Percentiles rank a stretch among this genome's conserved stretches.
These are phyloP conservation scores for Therioaphis trifolii DNA, from an alignment of 2,888 invertebrate genomes.

Conservation along the genomic window DNA sequence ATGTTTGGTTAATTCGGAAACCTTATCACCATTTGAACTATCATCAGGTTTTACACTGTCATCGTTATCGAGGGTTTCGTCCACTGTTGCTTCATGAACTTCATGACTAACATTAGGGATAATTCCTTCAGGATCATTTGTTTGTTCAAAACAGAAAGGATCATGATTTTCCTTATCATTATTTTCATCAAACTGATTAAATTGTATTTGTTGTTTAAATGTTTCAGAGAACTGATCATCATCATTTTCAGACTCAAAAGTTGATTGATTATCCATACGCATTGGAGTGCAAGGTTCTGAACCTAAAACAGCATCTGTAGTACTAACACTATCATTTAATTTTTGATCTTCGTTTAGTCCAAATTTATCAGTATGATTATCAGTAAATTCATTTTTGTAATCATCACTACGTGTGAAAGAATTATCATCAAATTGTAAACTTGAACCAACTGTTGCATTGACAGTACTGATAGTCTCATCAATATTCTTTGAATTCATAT, in stretches of 20 bases:
- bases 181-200: slow-evolving; percentile 44
- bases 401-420: slow-evolving; percentile 39
- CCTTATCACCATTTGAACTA: slow-evolving; percentile 10
- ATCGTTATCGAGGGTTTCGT: background rate
- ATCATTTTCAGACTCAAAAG: slow-evolving; percentile 57
- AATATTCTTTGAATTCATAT: slow-evolving; percentile 43
- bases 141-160: slow-evolving; percentile 53
- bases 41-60: background rate
- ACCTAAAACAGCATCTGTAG: slow-evolving; percentile 56
- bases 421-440: slow-evolving; percentile 17
- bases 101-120: slow-evolving; percentile 37
- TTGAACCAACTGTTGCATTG: slow-evolving; percentile 36
- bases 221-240: slow-evolving; percentile 43
- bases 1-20: slow-evolving; percentile 37
- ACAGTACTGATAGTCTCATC: slow-evolving; percentile 12
- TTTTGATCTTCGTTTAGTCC: slow-evolving; percentile 17
- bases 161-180: slow-evolving; percentile 51
- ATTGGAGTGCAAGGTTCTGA: slow-evolving; percentile 57
- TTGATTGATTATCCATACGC: slow-evolving; percentile 57
- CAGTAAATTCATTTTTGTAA: slow-evolving; percentile 34
- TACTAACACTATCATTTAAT: slow-evolving; percentile 52
- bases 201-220: slow-evolving; percentile 16
- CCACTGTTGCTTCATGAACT: background rate
- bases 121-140: slow-evolving; percentile 47
- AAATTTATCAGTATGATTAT: slow-evolving; percentile 30